phyloP scores from a whole-genome alignment of 2,888 invertebrate species.

The Zygogramma bicolorata region DNA sequence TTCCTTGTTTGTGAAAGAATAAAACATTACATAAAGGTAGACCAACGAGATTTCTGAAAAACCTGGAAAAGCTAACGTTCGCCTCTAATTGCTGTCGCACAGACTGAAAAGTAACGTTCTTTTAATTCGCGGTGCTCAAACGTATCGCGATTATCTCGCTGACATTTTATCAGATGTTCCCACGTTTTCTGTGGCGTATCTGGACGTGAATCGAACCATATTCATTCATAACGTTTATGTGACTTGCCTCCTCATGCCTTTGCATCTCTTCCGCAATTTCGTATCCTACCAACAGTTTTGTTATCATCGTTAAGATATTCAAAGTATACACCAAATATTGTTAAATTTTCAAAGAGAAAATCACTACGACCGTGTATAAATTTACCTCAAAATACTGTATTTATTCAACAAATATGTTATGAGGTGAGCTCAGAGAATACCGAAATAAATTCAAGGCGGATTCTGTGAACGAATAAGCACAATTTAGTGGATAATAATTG shows the following conservation, averaged over 20 bases:
- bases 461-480: too few relatives aligned
- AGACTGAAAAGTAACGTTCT: conserved; percentile 36
- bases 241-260: conserved; percentile 4
- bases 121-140: conserved; percentile 31
- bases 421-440: too few relatives aligned
- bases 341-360: too few relatives aligned
- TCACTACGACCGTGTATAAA: too few relatives aligned
- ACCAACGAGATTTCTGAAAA: conserved; percentile 49
- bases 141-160: conserved; percentile 43
- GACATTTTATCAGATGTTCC: conserved; percentile 50
- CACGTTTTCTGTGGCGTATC: conserved; percentile 52
- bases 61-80: conserved; percentile 43
- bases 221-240: conserved; percentile 24
- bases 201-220: conserved; percentile 38
- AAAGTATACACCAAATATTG: not conserved
- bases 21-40: conserved; percentile 38
- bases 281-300: not conserved
- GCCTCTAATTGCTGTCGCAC: conserved; percentile 44
- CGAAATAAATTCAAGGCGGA: too few relatives aligned
- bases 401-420: too few relatives aligned
- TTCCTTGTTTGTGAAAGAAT: conserved; percentile 55
- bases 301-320: not conserved
- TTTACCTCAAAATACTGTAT: too few relatives aligned
- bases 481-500: too few relatives aligned
- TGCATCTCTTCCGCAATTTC: not conserved